phyloP scores from a whole-genome alignment of 2,888 invertebrate genomes.

The Drosophila austrosaltans region DNA sequence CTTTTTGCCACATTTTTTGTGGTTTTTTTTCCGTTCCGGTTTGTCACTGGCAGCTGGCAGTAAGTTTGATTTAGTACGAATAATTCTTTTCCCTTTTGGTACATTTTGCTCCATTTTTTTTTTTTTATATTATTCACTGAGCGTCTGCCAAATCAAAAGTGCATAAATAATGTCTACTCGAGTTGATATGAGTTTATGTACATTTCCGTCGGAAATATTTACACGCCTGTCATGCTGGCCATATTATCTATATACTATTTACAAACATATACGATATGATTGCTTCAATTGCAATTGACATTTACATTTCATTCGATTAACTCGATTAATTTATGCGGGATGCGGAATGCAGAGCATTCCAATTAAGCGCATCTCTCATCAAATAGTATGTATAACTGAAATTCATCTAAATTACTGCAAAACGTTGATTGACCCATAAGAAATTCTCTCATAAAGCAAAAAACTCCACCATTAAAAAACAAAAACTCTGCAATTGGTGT shows the following conservation, averaged over 20 bases:
- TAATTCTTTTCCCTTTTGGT: not conserved
- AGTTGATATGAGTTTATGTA: conserved; percentile 42
- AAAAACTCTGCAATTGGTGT: conserved; percentile 50
- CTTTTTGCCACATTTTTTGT: conserved; percentile 12
- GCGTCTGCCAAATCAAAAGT: conserved; percentile 38
- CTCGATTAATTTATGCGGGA: conserved; percentile 3
- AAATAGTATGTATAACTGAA: conserved; percentile 28
- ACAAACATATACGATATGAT: not conserved
- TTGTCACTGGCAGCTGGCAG: conserved; percentile 40
- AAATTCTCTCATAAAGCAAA: not conserved
- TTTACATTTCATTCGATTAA: conserved; percentile 14
- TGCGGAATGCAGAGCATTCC: not conserved
- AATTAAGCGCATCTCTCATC: conserved; percentile 11
- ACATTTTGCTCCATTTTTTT: not conserved
- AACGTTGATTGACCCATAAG: conserved; percentile 40
- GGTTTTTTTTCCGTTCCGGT: not conserved
- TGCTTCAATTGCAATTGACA: conserved; percentile 38
- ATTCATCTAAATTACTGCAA: conserved; percentile 40
- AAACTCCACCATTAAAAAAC: not conserved
- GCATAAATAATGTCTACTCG: conserved; percentile 50
- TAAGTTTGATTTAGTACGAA: conserved; percentile 42
- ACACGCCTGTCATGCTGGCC: conserved; percentile 39
- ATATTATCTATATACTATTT: conserved; percentile 24
- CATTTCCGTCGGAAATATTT: conserved; percentile 44
- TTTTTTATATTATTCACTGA: conserved; percentile 11